Evolutionary conservation across 2,797 vertebrate genomes (phyloP).

Genomic region (Odontamblyopus lacepedii): DNA sequence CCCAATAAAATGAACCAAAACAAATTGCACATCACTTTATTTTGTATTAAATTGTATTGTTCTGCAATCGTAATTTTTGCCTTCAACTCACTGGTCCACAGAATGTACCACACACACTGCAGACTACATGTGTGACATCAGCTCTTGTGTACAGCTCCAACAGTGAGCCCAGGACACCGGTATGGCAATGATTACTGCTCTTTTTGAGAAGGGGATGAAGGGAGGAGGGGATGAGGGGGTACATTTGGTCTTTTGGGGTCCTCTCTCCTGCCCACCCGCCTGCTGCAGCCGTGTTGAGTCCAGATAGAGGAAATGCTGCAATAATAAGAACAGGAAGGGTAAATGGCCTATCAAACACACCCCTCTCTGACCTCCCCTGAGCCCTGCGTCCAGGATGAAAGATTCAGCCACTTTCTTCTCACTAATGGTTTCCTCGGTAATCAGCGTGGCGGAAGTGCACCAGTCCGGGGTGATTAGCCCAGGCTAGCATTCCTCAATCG

Average conservation of each 20-base stretch:
- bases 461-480: conserved; percentile 80
- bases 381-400: conserved; percentile 84
- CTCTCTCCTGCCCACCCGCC: conserved; percentile 53
- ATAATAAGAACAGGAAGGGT: conserved; percentile 84
- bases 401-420: conserved; percentile 88
- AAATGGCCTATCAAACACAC: conserved; percentile 86
- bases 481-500: conserved; percentile 82
- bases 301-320: conserved; percentile 84
- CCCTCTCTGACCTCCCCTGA: conserved; percentile 85
- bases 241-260: conserved; percentile 52
- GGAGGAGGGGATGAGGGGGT: conserved; percentile 43
- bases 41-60: too few species aligned
- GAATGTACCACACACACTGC: not conserved
- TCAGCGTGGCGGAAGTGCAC: conserved; percentile 87
- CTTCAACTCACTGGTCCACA: not conserved
- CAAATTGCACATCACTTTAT: too few species aligned
- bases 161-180: conserved; percentile 66
- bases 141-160: conserved; percentile 27
- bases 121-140: conserved; percentile 34
- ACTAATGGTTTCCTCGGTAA: conserved; percentile 91
- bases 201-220: not conserved
- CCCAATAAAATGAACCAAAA: too few species aligned
- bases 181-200: conserved; percentile 85
- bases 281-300: conserved; percentile 66
- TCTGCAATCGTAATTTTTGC: not conserved